Evolutionary conservation across 2,888 invertebrate species (phyloP).

Genomic region (Melolontha melolontha): DNA sequence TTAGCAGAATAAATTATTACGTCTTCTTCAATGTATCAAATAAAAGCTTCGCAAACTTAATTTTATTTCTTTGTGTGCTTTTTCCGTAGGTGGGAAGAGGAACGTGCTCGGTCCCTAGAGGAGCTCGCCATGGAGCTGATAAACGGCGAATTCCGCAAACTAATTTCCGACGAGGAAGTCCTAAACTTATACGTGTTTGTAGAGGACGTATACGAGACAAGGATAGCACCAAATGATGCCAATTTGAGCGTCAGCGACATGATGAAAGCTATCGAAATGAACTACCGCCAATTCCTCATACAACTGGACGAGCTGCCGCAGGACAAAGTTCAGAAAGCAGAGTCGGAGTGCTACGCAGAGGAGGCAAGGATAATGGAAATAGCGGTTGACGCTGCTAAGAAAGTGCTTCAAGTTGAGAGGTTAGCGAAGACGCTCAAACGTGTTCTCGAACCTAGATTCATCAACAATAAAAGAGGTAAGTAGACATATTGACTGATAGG

Average conservation of each 20-base stretch:
- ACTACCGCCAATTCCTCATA: constrained; percentile 62
- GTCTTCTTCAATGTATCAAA: too few relatives aligned
- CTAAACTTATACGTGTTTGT: constrained; percentile 71
- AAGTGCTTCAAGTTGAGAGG: constrained; percentile 68
- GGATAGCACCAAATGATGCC: constrained; percentile 71
- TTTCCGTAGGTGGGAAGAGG: constrained; percentile 65
- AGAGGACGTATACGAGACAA: constrained; percentile 74
- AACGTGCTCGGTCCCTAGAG: constrained; percentile 68
- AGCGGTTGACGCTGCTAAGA: constrained; percentile 70
- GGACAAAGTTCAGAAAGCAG: constrained; percentile 67
- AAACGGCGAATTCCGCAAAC: constrained; percentile 69
- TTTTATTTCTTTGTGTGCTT: constrained; percentile 5
- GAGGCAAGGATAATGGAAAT: constrained; percentile 68
- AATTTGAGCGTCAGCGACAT: constrained; percentile 69
- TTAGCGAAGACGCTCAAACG: constrained; percentile 66
- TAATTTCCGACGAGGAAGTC: constrained; percentile 69
- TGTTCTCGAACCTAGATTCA: constrained; percentile 63
- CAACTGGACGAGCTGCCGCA: constrained; percentile 70
- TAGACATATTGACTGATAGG: constrained; percentile 20
- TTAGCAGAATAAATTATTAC: too few relatives aligned
- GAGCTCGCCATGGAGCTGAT: constrained; percentile 69
- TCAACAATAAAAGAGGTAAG: constrained; percentile 50
- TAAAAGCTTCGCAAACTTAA: too few relatives aligned
- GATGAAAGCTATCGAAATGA: constrained; percentile 71
- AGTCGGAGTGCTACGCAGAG: constrained; percentile 67